Conservation (phyloP, 2,797 vertebrate species). For the Hirundo rustica region DNA sequence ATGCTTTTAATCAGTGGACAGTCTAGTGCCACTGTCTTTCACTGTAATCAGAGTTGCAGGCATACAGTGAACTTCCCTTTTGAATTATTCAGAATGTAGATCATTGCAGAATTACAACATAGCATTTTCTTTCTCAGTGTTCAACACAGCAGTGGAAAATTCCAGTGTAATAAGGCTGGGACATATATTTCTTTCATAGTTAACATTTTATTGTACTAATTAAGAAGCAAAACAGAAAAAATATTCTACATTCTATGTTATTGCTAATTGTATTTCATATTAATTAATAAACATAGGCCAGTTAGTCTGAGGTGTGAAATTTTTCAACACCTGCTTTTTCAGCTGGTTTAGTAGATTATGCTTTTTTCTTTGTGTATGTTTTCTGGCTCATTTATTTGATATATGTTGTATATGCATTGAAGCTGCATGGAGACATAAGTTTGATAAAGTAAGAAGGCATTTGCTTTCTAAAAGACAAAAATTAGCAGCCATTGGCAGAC, state of each 20-base stretch:
- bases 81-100: conserved; percentile 54
- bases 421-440: background rate
- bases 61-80: conserved; percentile 24
- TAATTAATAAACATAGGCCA: conserved; percentile 2
- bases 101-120: conserved; percentile 23
- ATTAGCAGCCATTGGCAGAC: background rate
- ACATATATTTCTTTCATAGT: background rate
- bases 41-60: conserved; percentile 50
- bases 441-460: background rate
- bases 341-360: background rate
- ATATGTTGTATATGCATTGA: background rate
- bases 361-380: background rate
- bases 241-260: background rate
- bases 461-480: background rate
- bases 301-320: background rate
- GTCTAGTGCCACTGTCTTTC: conserved; percentile 17
- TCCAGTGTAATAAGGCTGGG: background rate
- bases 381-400: background rate
- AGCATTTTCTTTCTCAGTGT: background rate
- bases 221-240: conserved; percentile 9
- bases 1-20: conserved; percentile 45
- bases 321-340: background rate
- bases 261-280: background rate
- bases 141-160: conserved; percentile 31
- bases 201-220: conserved; percentile 46